Percentiles rank a stretch among this genome's conserved stretches.
Evolutionary conservation across 1,140 invertebrate species (phyloP).

Genomic region (Pinna nobilis): DNA sequence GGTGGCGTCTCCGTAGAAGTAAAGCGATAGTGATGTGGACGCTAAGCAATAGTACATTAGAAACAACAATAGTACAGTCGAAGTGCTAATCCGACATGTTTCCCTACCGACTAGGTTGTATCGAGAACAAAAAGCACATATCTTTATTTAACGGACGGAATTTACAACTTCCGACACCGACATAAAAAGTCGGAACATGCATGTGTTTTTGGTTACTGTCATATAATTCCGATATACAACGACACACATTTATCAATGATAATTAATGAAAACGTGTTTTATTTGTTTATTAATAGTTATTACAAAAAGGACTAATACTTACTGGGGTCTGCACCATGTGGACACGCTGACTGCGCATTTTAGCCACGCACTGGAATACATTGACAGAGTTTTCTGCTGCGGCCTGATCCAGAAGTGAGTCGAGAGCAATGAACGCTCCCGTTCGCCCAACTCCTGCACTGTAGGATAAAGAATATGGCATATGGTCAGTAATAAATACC

Average conservation of each 20-base stretch:
- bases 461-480: neutral
- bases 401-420: neutral
- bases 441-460: constrained; percentile 17
- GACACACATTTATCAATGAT: neutral
- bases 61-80: too few species aligned
- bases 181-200: too few species aligned
- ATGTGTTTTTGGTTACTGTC: neutral
- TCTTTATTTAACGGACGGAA: too few species aligned
- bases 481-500: too few species aligned
- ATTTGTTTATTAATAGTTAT: neutral
- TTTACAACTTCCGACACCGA: too few species aligned
- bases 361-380: constrained; percentile 14
- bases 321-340: constrained; percentile 6
- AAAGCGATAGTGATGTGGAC: too few species aligned
- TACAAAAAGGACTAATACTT: neutral
- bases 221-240: neutral
- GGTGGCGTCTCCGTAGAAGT: too few species aligned
- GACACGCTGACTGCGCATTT: constrained; percentile 4
- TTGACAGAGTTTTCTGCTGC: neutral
- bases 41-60: too few species aligned
- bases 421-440: constrained; percentile 17
- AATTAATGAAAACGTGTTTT: too few species aligned
- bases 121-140: too few species aligned
- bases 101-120: too few species aligned
- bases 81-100: too few species aligned